These are phyloP conservation scores for Phragmatobia fuliginosa DNA, from an alignment of 2,888 invertebrate species.

Conservation along the genomic window DNA sequence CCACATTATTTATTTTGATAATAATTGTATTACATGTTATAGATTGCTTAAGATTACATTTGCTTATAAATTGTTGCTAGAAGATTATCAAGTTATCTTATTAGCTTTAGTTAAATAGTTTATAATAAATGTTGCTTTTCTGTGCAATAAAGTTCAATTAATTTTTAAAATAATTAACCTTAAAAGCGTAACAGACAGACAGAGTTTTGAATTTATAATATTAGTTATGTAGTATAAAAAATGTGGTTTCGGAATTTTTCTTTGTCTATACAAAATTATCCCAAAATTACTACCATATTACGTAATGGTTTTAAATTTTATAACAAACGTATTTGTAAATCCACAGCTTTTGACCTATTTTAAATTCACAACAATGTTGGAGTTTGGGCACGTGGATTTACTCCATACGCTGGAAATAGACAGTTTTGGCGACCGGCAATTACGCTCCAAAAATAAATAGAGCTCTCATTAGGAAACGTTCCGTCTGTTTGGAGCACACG, in stretches of 20 bases:
- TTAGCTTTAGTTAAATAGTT: too few relatives aligned
- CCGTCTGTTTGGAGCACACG: conserved; percentile 40
- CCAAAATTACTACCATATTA: conserved; percentile 3
- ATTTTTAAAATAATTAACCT: too few relatives aligned
- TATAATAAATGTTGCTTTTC: too few relatives aligned
- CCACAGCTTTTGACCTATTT: conserved; percentile 60
- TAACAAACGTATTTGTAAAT: conserved; percentile 39
- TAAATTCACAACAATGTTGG: conserved; percentile 61
- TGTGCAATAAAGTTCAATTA: too few relatives aligned
- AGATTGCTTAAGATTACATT: neutral
- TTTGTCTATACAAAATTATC: neutral
- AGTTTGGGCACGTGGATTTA: conserved; percentile 58
- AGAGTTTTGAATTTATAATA: too few relatives aligned
- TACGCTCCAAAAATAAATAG: conserved; percentile 51
- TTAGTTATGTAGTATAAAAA: neutral
- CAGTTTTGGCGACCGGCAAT: conserved; percentile 45
- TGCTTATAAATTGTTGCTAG: neutral
- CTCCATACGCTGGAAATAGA: conserved; percentile 53
- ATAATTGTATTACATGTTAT: neutral
- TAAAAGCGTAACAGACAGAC: too few relatives aligned
- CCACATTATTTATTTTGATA: neutral
- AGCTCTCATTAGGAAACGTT: conserved; percentile 54
- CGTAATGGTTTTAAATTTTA: conserved; percentile 51
- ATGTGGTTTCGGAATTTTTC: neutral
- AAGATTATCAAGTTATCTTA: neutral